A percentile compares a stretch with the other conserved stretches of the same genome.
Conservation (phyloP, 2,888 invertebrate species). For the Drosophila yooni region DNA sequence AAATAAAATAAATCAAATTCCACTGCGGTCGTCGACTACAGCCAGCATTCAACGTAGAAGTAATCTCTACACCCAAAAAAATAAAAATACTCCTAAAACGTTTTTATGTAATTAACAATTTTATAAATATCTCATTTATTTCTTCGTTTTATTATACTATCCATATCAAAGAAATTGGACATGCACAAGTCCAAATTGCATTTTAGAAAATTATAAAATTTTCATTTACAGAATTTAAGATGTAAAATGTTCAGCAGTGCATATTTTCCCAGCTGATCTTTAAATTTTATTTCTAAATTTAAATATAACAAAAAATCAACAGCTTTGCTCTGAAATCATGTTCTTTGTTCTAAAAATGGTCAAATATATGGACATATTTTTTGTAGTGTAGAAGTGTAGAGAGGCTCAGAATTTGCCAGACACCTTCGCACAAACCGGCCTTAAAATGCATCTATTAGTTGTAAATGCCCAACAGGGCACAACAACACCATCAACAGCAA, state of each 20-base stretch:
- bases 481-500: slow-evolving; percentile 24
- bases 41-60: slow-evolving; percentile 12
- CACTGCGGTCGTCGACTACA: slow-evolving; percentile 75
- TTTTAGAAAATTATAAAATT: neutral
- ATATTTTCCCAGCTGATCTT: neutral
- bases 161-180: neutral
- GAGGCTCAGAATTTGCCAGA: slow-evolving; percentile 50
- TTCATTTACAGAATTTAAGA: neutral
- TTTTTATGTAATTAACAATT: neutral
- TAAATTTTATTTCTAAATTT: neutral
- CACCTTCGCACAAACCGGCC: slow-evolving; percentile 45
- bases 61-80: neutral
- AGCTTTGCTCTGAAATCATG: accelerated
- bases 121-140: neutral
- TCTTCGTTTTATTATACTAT: no score
- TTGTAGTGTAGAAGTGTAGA: neutral
- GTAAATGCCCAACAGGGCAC: slow-evolving; percentile 25
- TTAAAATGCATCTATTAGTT: slow-evolving; percentile 65
- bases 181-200: neutral
- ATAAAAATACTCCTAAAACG: neutral
- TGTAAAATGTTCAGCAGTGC: neutral
- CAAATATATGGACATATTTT: neutral
- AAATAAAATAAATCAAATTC: slow-evolving; percentile 82
- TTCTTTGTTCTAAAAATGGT: neutral
- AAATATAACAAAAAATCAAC: neutral